Percentiles rank a stretch among this genome's conserved stretches.
These are phyloP conservation scores for Epistrophella euchroma DNA, from an alignment of 2,888 invertebrate genomes.

Conservation along the genomic window DNA sequence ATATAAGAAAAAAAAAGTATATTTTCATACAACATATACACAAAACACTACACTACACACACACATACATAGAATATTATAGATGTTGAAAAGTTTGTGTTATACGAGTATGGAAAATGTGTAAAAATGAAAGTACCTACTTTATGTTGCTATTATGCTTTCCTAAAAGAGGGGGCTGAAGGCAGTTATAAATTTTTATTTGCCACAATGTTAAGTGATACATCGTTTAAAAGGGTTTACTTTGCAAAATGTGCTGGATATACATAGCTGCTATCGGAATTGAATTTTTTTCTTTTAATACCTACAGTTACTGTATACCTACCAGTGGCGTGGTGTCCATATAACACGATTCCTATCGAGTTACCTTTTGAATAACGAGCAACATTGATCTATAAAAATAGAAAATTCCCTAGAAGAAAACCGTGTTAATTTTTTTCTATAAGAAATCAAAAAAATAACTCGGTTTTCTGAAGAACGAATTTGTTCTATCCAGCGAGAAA, in stretches of 20 bases:
- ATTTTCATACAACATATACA: background rate
- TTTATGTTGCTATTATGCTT: conserved; percentile 54
- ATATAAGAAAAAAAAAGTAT: background rate
- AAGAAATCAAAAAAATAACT: too few relatives aligned
- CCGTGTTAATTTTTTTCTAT: too few relatives aligned
- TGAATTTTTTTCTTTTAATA: conserved; percentile 38
- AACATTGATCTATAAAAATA: too few relatives aligned
- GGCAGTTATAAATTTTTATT: conserved; percentile 49
- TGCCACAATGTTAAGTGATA: conserved; percentile 65
- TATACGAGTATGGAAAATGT: conserved; percentile 46
- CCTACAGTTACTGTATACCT: background rate
- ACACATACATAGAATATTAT: too few relatives aligned
- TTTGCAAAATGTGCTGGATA: conserved; percentile 36
- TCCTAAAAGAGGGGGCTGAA: conserved; percentile 31
- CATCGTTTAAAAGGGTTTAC: conserved; percentile 54
- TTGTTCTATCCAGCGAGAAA: too few relatives aligned
- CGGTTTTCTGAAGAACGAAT: too few relatives aligned
- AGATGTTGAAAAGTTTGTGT: conserved; percentile 23
- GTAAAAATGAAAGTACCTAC: conserved; percentile 49
- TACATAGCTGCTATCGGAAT: conserved; percentile 57
- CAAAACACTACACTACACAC: background rate
- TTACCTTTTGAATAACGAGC: too few relatives aligned
- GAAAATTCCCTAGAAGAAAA: too few relatives aligned
- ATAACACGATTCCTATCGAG: too few relatives aligned
- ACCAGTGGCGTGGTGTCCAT: too few relatives aligned